phyloP scores from a whole-genome alignment of 2,888 invertebrate genomes.

The Drosophila tripunctata region DNA sequence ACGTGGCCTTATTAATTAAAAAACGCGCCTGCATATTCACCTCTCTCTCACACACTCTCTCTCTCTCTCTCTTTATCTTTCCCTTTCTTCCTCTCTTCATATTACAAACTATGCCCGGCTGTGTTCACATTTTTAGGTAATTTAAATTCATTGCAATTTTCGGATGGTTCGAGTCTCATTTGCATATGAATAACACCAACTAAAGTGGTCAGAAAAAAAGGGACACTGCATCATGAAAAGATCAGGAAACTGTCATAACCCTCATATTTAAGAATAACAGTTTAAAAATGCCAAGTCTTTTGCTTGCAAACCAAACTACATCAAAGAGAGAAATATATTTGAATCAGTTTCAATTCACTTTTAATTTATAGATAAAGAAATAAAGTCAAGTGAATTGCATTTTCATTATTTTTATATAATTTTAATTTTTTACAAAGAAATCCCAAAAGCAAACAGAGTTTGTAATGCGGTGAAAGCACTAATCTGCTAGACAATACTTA shows the following conservation, averaged over 20 bases:
- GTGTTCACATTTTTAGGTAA: conserved; percentile 42
- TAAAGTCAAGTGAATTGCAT: neutral
- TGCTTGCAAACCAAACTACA: no score
- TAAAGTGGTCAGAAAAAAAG: neutral
- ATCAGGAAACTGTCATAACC: conserved; percentile 5
- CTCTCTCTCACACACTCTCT: neutral
- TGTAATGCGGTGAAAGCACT: neutral
- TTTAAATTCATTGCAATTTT: conserved; percentile 72
- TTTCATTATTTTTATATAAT: neutral
- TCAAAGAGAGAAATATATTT: neutral
- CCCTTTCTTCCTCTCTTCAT: neutral
- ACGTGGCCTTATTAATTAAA: conserved; percentile 72
- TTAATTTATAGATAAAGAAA: neutral
- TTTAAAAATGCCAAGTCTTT: neutral
- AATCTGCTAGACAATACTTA: neutral
- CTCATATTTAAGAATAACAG: conserved; percentile 30
- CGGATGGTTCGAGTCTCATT: conserved; percentile 47
- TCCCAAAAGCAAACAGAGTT: neutral
- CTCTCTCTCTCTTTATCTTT: neutral
- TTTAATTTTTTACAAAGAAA: neutral
- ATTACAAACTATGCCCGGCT: neutral
- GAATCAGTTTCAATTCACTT: neutral
- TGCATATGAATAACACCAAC: conserved; percentile 61
- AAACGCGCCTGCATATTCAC: conserved; percentile 56
- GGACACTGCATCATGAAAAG: conserved; percentile 6